These are phyloP conservation scores for Plecturocebus donacophilus DNA, from an alignment of 2,113 vertebrate genomes.

Conservation along the genomic window DNA sequence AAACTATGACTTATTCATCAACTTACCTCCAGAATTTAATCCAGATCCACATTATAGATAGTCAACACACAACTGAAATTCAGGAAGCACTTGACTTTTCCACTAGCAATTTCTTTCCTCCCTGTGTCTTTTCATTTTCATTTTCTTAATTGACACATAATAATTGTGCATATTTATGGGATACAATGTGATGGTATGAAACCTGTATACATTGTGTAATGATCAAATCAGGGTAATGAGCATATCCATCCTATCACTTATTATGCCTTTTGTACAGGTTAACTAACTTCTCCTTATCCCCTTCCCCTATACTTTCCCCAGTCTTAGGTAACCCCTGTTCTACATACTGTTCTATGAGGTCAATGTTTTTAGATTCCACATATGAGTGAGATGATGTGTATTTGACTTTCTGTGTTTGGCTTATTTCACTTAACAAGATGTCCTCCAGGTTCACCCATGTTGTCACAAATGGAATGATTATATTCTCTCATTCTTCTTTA, in stretches of 20 bases:
- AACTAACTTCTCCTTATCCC: neutral
- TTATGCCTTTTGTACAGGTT: neutral
- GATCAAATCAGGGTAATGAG: neutral
- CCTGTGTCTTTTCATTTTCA: neutral
- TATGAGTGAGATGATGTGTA: neutral
- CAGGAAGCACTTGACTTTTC: neutral
- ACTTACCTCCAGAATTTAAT: neutral
- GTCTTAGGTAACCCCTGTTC: neutral
- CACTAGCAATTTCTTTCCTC: neutral
- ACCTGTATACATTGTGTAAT: neutral
- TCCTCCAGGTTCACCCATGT: neutral
- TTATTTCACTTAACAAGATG: neutral
- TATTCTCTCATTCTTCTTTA: neutral
- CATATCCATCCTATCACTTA: neutral
- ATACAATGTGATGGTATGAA: neutral
- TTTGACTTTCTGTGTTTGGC: neutral
- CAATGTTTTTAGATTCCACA: neutral
- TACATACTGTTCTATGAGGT: neutral
- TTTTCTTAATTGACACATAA: neutral
- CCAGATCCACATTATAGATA: too few species aligned
- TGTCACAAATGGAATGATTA: neutral
- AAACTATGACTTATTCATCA: neutral
- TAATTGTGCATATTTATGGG: neutral
- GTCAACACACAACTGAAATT: neutral
- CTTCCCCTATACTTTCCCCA: neutral